phyloP scores from a whole-genome alignment of 2,797 vertebrate species.

The Phoxinus dragarum region DNA sequence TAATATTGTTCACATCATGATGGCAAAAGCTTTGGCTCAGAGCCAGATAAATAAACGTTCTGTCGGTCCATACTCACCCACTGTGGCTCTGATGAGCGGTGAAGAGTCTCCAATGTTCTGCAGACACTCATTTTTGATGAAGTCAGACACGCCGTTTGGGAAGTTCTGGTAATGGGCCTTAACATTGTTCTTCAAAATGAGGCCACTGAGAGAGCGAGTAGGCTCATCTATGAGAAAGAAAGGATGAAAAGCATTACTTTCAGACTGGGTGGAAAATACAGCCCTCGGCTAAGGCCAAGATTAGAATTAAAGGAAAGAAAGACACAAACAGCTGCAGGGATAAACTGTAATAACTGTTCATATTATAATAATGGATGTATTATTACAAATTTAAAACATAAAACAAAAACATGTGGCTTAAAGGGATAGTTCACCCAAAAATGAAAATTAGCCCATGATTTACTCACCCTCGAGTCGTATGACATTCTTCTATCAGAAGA shows the following conservation, averaged over 20 bases:
- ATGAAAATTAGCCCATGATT: too few species aligned
- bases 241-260: neutral
- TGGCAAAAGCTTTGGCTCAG: neutral
- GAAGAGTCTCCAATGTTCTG: slow-evolving; percentile 96
- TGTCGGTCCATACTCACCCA: slow-evolving; percentile 83
- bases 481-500: too few species aligned
- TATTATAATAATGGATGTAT: neutral
- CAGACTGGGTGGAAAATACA: neutral
- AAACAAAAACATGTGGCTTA: neutral
- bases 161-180: slow-evolving; percentile 99
- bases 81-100: slow-evolving; percentile 95
- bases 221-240: slow-evolving; percentile 85
- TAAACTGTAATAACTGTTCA: neutral
- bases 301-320: neutral
- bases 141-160: slow-evolving; percentile 93
- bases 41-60: neutral
- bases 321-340: neutral
- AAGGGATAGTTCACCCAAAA: neutral
- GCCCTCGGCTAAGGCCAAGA: neutral
- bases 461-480: too few species aligned
- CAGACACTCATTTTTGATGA: slow-evolving; percentile 97
- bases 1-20: neutral
- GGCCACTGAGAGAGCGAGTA: slow-evolving; percentile 94
- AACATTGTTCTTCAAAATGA: slow-evolving; percentile 98
- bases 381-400: neutral